Percentiles rank a stretch among this genome's conserved stretches.
Evolutionary conservation across 2,888 invertebrate genomes (phyloP).

Genomic region (Latrodectus hesperus): DNA sequence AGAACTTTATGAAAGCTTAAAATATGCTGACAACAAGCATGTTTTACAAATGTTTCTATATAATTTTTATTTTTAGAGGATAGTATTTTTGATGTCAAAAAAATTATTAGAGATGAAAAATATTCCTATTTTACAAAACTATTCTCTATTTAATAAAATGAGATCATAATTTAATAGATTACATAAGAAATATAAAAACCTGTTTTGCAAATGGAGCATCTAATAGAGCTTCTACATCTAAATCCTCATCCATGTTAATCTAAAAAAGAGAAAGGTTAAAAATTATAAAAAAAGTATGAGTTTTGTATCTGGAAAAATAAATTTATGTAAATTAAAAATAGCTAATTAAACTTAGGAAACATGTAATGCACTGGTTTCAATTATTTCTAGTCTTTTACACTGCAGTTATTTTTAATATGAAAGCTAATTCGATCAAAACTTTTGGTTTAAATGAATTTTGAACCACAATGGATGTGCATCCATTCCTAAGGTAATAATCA

Average conservation of each 20-base stretch:
- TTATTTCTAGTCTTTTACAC: not conserved
- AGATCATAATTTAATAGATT: not conserved
- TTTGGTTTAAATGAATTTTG: not conserved
- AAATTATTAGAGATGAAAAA: no score
- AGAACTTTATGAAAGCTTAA: no score
- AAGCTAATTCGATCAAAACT: not conserved
- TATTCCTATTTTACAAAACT: no score
- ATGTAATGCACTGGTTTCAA: not conserved
- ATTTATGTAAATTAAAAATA: conserved; percentile 3
- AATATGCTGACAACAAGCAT: no score
- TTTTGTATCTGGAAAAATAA: no score
- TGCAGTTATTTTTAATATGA: not conserved
- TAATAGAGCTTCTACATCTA: conserved; percentile 97
- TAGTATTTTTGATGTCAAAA: no score
- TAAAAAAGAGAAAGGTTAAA: not conserved
- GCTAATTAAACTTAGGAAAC: not conserved
- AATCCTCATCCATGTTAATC: conserved; percentile 80
- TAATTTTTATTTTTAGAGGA: no score
- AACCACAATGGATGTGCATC: no score
- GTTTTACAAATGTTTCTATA: no score
- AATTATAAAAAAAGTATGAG: no score
- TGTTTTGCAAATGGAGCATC: conserved; percentile 91
- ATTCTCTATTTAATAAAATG: no score
- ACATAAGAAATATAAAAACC: not conserved
- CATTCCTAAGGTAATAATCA: no score